phyloP scores from a whole-genome alignment of 2,113 vertebrate genomes.

The Coracopsis vasa region DNA sequence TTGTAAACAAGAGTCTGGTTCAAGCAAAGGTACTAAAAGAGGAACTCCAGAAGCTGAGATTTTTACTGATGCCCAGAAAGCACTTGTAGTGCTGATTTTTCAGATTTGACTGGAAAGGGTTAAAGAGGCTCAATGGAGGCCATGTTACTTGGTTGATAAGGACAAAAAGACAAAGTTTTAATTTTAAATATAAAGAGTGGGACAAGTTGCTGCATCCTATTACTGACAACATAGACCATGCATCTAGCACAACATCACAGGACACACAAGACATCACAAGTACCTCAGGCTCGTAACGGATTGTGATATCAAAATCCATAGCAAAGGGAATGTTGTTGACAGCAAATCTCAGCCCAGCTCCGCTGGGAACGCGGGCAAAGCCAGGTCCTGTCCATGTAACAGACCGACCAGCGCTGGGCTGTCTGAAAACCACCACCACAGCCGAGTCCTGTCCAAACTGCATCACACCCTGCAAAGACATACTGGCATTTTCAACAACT shows the following conservation, averaged over 20 bases:
- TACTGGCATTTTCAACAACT: not conserved
- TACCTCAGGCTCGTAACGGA: conserved; percentile 86
- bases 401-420: conserved; percentile 45
- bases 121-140: not conserved
- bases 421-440: conserved; percentile 69
- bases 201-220: not conserved
- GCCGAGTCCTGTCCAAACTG: conserved; percentile 40
- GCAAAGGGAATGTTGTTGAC: conserved; percentile 78
- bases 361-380: conserved; percentile 75
- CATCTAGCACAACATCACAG: not conserved
- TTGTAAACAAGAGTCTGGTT: not conserved
- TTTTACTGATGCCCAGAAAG: not conserved
- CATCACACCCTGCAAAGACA: conserved; percentile 40
- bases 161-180: not conserved
- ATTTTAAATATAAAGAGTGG: not conserved
- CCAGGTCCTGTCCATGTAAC: conserved; percentile 83
- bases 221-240: not conserved
- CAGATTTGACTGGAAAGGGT: not conserved
- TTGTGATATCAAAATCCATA: conserved; percentile 78
- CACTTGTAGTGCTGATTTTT: not conserved
- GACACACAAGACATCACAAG: not conserved
- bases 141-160: not conserved
- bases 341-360: conserved; percentile 81
- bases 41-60: not conserved
- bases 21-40: not conserved